Percentiles rank a stretch among this genome's conserved stretches.
These are phyloP conservation scores for Portunus trituberculatus DNA, from an alignment of 1,140 invertebrate genomes.

Conservation along the genomic window DNA sequence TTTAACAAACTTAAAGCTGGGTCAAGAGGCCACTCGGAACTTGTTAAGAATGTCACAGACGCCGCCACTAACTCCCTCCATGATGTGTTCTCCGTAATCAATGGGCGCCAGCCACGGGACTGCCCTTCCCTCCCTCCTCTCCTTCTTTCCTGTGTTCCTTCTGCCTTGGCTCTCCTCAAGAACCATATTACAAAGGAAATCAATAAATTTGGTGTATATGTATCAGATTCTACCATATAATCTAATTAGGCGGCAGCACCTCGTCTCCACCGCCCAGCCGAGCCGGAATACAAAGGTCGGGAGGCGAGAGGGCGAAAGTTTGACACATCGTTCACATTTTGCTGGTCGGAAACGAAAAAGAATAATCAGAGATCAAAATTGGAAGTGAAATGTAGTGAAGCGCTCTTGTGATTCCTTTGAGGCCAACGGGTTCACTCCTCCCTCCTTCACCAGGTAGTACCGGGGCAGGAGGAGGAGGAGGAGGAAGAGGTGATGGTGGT, in stretches of 20 bases:
- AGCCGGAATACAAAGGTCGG: neutral
- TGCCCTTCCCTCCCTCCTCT: neutral
- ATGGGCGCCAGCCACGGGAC: neutral
- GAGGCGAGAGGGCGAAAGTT: neutral
- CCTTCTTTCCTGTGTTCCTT: neutral
- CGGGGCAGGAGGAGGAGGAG: neutral
- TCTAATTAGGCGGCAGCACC: neutral
- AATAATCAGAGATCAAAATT: constrained; percentile 53
- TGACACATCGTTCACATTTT: neutral
- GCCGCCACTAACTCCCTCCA: neutral
- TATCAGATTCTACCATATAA: constrained; percentile 25
- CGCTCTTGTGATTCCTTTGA: constrained; percentile 59
- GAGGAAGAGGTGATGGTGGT: neutral
- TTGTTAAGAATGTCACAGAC: constrained; percentile 36
- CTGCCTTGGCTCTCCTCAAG: neutral
- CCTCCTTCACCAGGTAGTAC: neutral
- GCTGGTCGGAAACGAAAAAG: neutral
- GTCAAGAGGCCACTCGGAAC: constrained; percentile 54
- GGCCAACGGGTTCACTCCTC: constrained; percentile 15
- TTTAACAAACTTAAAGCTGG: constrained; percentile 59
- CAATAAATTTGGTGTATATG: constrained; percentile 31
- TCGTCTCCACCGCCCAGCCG: neutral
- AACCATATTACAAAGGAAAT: constrained; percentile 24
- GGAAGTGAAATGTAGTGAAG: constrained; percentile 44
- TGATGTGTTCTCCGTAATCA: neutral